A percentile compares a stretch with the other conserved stretches of the same genome.
Conservation (phyloP, 2,797 vertebrate genomes). For the Sebastes cheni region DNA sequence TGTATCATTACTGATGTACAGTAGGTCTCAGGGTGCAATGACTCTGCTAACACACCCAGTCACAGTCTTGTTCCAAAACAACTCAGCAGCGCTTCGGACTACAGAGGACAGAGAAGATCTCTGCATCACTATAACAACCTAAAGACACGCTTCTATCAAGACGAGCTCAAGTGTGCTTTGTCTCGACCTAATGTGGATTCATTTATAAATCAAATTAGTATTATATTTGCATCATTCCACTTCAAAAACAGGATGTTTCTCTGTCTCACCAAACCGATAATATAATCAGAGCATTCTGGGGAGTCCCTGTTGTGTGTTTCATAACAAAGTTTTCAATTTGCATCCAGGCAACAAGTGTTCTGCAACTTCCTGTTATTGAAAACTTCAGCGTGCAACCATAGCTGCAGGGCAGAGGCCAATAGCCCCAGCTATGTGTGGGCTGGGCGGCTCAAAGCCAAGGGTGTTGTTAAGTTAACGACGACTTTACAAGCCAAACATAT, state of each 20-base stretch:
- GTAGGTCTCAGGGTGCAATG: constrained; percentile 38
- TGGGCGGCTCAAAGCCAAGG: constrained; percentile 20
- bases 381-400: background rate
- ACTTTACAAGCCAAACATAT: constrained; percentile 13
- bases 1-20: constrained; percentile 45
- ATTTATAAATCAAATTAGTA: background rate
- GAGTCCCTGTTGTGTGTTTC: background rate
- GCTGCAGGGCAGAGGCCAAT: background rate
- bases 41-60: constrained; percentile 28
- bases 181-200: background rate
- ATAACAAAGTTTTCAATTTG: background rate
- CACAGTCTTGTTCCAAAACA: constrained; percentile 30
- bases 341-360: constrained; percentile 19
- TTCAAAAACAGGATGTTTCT: background rate
- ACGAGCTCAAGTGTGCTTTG: background rate
- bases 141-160: background rate
- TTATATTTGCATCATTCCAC: background rate
- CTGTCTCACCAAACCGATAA: background rate
- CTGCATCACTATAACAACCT: background rate
- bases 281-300: background rate
- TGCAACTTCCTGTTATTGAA: constrained; percentile 17
- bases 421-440: constrained; percentile 24
- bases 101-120: background rate
- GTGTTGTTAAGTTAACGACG: constrained; percentile 21
- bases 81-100: background rate